Evolutionary conservation across 2,113 vertebrate genomes (phyloP).

Genomic region (Clarias magur): DNA sequence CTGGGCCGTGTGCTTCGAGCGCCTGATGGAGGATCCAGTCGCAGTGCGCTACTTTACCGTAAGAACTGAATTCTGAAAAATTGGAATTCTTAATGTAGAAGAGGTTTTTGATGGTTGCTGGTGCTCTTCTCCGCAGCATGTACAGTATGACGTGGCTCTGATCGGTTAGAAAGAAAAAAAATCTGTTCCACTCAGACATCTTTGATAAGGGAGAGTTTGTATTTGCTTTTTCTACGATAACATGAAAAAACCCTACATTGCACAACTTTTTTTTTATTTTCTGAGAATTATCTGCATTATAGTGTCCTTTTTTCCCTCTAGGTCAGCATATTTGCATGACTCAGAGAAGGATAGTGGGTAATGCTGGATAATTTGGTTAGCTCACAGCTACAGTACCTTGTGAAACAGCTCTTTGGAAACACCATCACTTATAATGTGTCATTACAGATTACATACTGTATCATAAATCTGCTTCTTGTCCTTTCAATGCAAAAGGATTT

Average conservation of each 20-base stretch:
- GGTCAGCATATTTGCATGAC: not conserved
- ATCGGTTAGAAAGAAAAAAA: not conserved
- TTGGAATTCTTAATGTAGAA: not conserved
- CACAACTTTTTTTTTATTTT: not conserved
- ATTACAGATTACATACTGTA: not conserved
- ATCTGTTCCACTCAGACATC: not conserved
- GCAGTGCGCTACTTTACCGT: conserved; percentile 91
- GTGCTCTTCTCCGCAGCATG: not conserved
- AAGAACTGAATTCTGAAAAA: conserved; percentile 54
- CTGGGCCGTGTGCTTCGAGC: conserved; percentile 94
- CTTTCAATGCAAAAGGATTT: not conserved
- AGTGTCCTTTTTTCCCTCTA: not conserved
- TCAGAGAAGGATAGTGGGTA: not conserved
- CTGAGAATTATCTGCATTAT: not conserved
- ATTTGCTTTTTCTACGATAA: not conserved
- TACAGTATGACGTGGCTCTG: not conserved
- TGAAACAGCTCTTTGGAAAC: not conserved
- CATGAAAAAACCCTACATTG: too few species aligned
- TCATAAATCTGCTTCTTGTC: not conserved
- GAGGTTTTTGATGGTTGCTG: not conserved
- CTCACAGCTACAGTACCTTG: not conserved
- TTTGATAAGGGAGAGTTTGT: not conserved
- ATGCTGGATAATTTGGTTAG: not conserved
- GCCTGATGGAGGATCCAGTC: conserved; percentile 84
- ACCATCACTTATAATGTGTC: not conserved